These are phyloP conservation scores for Anguilla marmorata DNA, from an alignment of 2,797 vertebrate genomes.

Conservation along the genomic window DNA sequence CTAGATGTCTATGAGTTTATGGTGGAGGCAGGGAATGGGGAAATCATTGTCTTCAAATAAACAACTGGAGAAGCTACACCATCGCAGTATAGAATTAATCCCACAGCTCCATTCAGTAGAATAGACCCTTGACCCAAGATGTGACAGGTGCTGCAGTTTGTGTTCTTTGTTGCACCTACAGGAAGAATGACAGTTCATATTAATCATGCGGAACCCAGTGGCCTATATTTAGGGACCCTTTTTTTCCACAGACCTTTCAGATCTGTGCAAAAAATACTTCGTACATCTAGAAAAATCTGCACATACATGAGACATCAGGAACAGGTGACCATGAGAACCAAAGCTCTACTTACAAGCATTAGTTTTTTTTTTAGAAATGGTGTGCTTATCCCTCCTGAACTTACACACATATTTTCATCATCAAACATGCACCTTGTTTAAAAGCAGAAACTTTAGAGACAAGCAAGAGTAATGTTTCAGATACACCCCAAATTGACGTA, in stretches of 20 bases:
- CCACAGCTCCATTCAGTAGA: neutral
- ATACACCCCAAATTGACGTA: conserved; percentile 6
- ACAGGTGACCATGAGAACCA: conserved; percentile 1
- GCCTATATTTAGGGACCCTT: neutral
- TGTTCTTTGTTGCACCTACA: neutral
- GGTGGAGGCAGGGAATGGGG: too few species aligned
- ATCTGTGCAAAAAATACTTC: neutral
- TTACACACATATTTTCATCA: conserved; percentile 11
- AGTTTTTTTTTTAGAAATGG: conserved; percentile 13
- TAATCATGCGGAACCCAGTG: neutral
- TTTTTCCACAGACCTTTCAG: neutral
- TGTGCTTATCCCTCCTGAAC: conserved; percentile 2
- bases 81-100: neutral
- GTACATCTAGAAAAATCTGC: neutral
- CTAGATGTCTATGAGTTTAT: too few species aligned
- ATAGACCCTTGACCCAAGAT: neutral
- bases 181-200: neutral
- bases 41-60: too few species aligned
- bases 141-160: neutral
- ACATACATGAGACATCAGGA: conserved; percentile 14
- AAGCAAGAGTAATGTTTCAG: neutral
- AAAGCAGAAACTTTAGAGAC: conserved; percentile 4
- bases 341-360: conserved; percentile 8
- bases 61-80: neutral
- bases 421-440: neutral